Evolutionary conservation across 2,888 invertebrate species (phyloP), one percentile per base, ranked within the genome.

Genomic region (Hyles lineata): DNA sequence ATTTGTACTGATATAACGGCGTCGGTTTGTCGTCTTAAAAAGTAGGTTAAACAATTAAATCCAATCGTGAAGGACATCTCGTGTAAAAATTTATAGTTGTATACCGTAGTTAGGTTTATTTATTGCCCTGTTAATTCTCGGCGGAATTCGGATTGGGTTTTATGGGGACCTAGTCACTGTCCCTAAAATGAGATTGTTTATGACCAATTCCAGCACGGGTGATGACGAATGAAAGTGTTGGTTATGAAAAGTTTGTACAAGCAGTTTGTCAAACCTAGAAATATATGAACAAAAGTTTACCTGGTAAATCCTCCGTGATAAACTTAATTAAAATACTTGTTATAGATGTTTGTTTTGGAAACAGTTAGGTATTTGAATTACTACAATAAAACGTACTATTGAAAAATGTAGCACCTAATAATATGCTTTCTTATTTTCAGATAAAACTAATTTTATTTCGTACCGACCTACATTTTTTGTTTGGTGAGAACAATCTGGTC

Each of bases 191-290:
- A 71, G 55, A 52, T 71, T 71, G 52, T 71, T 71, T 71, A 71
- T 55, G 61, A 71, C 62, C 71, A 71, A 71, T 71, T 32, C 62
- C 32, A 19, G 86, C 86, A 87, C 79, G 55, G n/a, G 23, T 50
- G 43, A 23, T 50, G 32, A 67, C 23, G 6, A 15, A 21, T n/a
- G 55, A 55, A 55, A 55, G 55, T 55, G 55, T 55, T n/a, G 52
- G 55, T 55, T n/a, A n/a, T 55, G 19, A n/a, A 52, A 55, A n/a
- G 55, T 55, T 55, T 55, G 17, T n/a, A 6, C 19, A 55, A n/a
- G 15, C 7, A 55, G n/a, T 55, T 50, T 55, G 19, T 43, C 15
- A 43, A 43, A 43, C n/a, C 7, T 1, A n/a, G 6, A 55, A 55
- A 55, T n/a, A 43, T 43, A 43, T 43, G 55, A 19, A n/a, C 55